Base-by-base conservation (phyloP, 2,888 invertebrate genomes). In the Homarus gammarus region DNA sequence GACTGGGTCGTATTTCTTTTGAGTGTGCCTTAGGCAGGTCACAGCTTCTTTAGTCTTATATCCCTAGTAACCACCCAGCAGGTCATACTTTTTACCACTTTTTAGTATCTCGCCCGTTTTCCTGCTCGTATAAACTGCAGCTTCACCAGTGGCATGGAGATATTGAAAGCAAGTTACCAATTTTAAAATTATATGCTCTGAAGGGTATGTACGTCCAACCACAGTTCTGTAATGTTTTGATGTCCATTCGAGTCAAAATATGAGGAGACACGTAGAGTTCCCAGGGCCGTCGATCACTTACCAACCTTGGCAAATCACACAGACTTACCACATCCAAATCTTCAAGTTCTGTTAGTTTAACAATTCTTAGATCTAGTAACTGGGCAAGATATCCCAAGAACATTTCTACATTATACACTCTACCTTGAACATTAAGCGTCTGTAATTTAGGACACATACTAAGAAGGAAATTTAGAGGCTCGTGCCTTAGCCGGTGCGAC, bases 381-480 rank as follows among this genome's bases (percentile, higher is more conserved):
- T 49, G 33, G 27, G 44, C n/a, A 12, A 77, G 77, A 18, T 51
- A 77, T 15, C 49, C 31, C 77, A 44, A 77, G 40, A 77, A 77
- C 18, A 27, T 31, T 49, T 18, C 27, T n/a, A 51, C 49, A 22
- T 49, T 49, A 36, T n/a, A 27, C 31, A 31, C 27, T 49, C 49
- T 77, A 27, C 77, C 31, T 44, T 27, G 27, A 49, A 77, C 77
- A 27, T 49, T 27, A 1, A 77, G 49, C 10, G 49, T 49, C 10
- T 77, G 44, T 6, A 77, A 51, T 10, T 77, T 44, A 15, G 77
- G 77, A 31, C 44, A 38, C 36, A 27, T 8, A 10, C 15, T 44
- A 3, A 77, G 33, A 22, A 49, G 36, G 33, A n/a, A 44, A 22
- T 18, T 56, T 3, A 56, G 56, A 56, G 56, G 56, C 22, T 56